phyloP scores from a whole-genome alignment of 2,888 invertebrate species.

The Lasioglossum vierecki region DNA sequence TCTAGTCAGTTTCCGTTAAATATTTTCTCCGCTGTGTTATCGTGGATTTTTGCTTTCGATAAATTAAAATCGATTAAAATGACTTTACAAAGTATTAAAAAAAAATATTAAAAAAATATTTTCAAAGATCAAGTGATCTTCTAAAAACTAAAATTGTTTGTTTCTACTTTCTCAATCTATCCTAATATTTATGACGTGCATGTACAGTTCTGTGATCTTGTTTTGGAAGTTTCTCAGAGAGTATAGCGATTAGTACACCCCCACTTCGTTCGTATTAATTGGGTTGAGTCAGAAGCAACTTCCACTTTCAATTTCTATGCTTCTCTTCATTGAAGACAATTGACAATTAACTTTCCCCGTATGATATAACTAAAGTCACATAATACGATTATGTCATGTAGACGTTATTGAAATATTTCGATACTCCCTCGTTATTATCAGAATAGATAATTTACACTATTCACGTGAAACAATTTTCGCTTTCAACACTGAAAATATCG shows the following conservation, averaged over 20 bases:
- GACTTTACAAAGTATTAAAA: not conserved
- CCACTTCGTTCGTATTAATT: not conserved
- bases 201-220: not conserved
- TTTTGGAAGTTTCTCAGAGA: not conserved
- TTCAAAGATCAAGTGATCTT: not conserved
- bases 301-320: not conserved
- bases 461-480: not conserved
- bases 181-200: not conserved
- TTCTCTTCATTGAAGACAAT: not conserved
- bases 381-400: not conserved
- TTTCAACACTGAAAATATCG: not conserved
- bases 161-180: not conserved
- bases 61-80: not conserved
- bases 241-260: not conserved
- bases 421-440: not conserved
- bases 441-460: not conserved
- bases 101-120: too few species aligned
- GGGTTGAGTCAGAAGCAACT: conserved; percentile 1
- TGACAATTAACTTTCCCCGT: not conserved
- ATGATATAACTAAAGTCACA: not conserved
- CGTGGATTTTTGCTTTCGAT: not conserved
- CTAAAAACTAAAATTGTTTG: not conserved
- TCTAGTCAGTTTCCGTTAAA: not conserved
- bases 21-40: not conserved
- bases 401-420: not conserved